Evolutionary conservation across 2,888 invertebrate species (phyloP).

Genomic region (Acleris laterana): DNA sequence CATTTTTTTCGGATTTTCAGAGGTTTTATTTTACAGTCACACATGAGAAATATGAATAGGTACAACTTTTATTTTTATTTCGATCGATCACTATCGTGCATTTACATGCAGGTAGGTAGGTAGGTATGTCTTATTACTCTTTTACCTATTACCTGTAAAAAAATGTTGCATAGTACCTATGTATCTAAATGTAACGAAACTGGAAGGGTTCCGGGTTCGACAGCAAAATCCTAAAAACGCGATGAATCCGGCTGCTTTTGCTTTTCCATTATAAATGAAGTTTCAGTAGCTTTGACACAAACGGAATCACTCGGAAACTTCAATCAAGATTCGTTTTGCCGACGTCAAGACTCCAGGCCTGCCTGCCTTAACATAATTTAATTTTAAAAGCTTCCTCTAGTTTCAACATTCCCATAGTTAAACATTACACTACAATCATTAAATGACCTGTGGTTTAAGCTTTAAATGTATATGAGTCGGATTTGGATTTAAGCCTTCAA

Average conservation of each 20-base stretch:
- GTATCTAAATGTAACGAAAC: background rate
- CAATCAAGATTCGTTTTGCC: constrained; percentile 31
- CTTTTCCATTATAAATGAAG: constrained; percentile 22
- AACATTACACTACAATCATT: background rate
- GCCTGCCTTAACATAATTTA: constrained; percentile 13
- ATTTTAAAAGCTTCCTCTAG: constrained; percentile 13
- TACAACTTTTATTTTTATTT: no score
- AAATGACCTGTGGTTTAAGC: no score
- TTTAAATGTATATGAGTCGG: no score
- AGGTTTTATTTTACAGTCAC: no score
- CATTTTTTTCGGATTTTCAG: no score
- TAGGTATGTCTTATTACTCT: no score
- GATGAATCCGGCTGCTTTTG: constrained; percentile 6
- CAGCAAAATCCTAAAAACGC: background rate
- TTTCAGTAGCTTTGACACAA: constrained; percentile 27
- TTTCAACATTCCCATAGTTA: background rate
- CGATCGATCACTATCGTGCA: no score
- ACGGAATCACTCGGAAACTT: constrained; percentile 36
- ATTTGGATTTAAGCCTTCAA: no score
- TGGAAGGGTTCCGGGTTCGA: background rate
- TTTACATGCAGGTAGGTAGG: no score
- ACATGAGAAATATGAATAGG: no score
- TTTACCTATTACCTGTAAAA: no score
- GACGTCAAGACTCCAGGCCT: constrained; percentile 9
- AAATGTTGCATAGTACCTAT: background rate